These are phyloP conservation scores for Cottus gobio DNA, from an alignment of 2,113 vertebrate species.

Conservation along the genomic window DNA sequence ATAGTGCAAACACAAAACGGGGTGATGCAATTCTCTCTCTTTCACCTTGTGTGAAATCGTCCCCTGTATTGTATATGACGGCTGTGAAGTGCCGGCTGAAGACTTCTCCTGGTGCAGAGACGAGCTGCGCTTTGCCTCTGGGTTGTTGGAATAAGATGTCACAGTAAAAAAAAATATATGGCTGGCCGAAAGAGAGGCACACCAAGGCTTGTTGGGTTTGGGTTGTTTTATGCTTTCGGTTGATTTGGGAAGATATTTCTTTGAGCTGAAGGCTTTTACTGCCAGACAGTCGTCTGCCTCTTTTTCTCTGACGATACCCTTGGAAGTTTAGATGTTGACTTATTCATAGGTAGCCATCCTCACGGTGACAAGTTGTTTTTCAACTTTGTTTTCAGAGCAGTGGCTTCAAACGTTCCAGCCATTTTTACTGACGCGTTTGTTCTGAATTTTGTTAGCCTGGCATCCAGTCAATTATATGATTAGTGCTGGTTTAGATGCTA, in stretches of 20 bases:
- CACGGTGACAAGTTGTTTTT: constrained; percentile 28
- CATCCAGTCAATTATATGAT: constrained; percentile 43
- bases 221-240: constrained; percentile 53
- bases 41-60: constrained; percentile 52
- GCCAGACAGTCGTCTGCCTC: constrained; percentile 44
- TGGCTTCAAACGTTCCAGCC: constrained; percentile 27
- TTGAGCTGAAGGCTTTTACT: constrained; percentile 36
- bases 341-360: constrained; percentile 42
- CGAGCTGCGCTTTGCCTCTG: constrained; percentile 34
- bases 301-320: constrained; percentile 19
- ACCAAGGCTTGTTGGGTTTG: constrained; percentile 41
- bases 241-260: constrained; percentile 33
- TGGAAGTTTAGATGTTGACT: constrained; percentile 44
- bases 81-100: constrained; percentile 56
- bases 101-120: constrained; percentile 36
- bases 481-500: constrained; percentile 30
- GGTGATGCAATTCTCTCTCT: constrained; percentile 41
- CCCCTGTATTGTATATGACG: constrained; percentile 36
- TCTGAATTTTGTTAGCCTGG: constrained; percentile 48
- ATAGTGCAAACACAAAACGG: constrained; percentile 14
- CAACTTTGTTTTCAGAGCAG: constrained; percentile 21
- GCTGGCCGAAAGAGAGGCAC: constrained; percentile 54
- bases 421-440: constrained; percentile 48
- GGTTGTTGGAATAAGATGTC: constrained; percentile 72
- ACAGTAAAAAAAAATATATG: constrained; percentile 42